Conservation (phyloP, 2,797 vertebrate species). For the Euphonia xanthogaster region DNA sequence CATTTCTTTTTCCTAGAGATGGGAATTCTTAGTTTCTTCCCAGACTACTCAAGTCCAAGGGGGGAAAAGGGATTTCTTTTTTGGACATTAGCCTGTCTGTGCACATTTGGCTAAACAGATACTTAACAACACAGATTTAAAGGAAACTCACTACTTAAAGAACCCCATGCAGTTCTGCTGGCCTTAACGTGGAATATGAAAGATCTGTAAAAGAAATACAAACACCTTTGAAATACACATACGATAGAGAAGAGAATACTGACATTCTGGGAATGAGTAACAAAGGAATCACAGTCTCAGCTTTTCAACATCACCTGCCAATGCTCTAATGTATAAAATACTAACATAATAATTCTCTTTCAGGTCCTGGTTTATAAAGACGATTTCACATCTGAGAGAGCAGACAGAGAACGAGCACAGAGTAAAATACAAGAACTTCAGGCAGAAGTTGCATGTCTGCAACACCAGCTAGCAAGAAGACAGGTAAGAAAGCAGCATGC, state of each 20-base stretch:
- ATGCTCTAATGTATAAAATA: neutral
- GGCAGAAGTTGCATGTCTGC: constrained; percentile 79
- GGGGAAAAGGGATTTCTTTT: neutral
- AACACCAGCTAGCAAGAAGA: constrained; percentile 74
- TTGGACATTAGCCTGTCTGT: neutral
- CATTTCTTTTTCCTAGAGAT: neutral
- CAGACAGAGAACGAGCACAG: constrained; percentile 91
- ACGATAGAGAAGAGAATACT: neutral
- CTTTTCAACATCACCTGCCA: neutral
- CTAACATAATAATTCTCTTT: neutral
- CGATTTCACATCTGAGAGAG: constrained; percentile 90
- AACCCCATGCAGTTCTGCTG: neutral
- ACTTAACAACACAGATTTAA: neutral
- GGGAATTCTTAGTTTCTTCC: neutral
- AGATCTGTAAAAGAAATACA: neutral
- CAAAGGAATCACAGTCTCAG: neutral
- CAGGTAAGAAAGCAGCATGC: constrained; percentile 76
- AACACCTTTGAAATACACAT: neutral
- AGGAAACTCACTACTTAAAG: neutral
- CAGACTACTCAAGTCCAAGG: neutral
- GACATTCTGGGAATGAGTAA: neutral
- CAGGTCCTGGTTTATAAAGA: constrained; percentile 90
- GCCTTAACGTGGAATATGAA: neutral
- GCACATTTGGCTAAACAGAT: neutral
- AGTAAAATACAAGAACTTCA: constrained; percentile 86